Evolutionary conservation across 2,113 vertebrate genomes (phyloP), one percentile per base, ranked within the genome.

Genomic region (Perca schrenkii): DNA sequence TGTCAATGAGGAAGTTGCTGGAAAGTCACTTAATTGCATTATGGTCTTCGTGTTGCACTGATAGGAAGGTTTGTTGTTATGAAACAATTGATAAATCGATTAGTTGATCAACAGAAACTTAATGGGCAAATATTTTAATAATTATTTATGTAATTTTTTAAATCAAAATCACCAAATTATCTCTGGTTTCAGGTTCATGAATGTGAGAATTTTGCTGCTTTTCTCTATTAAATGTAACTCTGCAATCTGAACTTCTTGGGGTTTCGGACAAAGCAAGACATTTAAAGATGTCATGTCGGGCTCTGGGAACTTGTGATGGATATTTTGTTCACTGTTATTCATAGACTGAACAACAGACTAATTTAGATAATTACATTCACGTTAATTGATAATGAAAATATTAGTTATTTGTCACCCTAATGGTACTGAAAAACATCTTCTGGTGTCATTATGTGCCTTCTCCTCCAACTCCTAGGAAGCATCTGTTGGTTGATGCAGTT

Each of bases 401-500:
- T 61, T 3, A 28, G 34, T 52, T 65, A 65, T 22, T 21, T 31
- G 40, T 10, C 34, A 14, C 8, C 12, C 6, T 61, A 16, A 47
- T 36, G 15, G 8, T 11, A 8, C 46, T 64, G 28, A 50, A 53
- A 74, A 62, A 36, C 22, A 54, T 60, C 22, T 28, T 67, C 53
- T 49, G 53, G 47, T 49, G 13, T 53, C 63, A 36, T 5, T n/a
- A 54, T 58, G 21, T 4, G 52, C 71, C 36, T 61, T 83, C 63
- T 85, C 53, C 54, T 46, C 50, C 61, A n/a, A 10, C 64, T 47
- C n/a, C 17, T 56, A 46, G 54, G 67, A 63, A 88, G 80, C 83
- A 91, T 91, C 89, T 93, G 88, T 80, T 73, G 76, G 65, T 77
- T 87, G 91, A 91, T 84, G 85, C 89, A 86, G 68, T 87, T 88